These are phyloP conservation scores for Paracentrotus lividus DNA, from an alignment of 53 echinoderm and acorn worm species.

Conservation along the genomic window DNA sequence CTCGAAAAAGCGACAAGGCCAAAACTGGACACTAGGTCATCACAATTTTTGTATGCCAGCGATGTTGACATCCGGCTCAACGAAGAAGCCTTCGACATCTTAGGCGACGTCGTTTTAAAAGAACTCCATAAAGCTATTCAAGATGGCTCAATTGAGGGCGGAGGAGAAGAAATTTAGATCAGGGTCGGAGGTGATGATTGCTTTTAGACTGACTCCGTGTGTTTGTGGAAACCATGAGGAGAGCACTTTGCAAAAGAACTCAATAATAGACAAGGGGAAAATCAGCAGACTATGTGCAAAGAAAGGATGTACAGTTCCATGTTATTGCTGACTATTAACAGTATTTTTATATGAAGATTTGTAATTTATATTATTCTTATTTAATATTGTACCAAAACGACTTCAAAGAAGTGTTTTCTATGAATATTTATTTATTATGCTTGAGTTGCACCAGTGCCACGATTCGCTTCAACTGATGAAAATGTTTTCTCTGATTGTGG, in stretches of 20 bases:
- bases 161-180: conserved; percentile 31
- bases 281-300: conserved; percentile 67
- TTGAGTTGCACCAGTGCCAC: conserved; percentile 63
- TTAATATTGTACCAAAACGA: conserved; percentile 95
- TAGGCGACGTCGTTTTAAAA: conserved; percentile 26
- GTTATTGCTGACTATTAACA: conserved; percentile 80
- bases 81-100: conserved; percentile 4
- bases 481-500: conserved; percentile 1
- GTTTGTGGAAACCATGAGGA: not conserved
- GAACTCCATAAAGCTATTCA: conserved; percentile 32
- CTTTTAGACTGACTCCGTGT: conserved; percentile 38
- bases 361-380: conserved; percentile 95
- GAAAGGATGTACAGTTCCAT: conserved; percentile 73
- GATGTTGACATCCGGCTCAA: conserved; percentile 42
- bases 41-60: conserved; percentile 74
- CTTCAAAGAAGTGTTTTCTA: conserved; percentile 90
- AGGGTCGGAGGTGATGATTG: conserved; percentile 59
- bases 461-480: conserved; percentile 14
- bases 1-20: conserved; percentile 66
- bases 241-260: conserved; percentile 14
- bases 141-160: not conserved
- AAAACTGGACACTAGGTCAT: conserved; percentile 64
- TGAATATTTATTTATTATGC: conserved; percentile 91
- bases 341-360: conserved; percentile 96
- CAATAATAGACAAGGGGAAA: not conserved